Base-by-base conservation (phyloP, 1,140 invertebrate genomes). In the Drosophila hydei region DNA sequence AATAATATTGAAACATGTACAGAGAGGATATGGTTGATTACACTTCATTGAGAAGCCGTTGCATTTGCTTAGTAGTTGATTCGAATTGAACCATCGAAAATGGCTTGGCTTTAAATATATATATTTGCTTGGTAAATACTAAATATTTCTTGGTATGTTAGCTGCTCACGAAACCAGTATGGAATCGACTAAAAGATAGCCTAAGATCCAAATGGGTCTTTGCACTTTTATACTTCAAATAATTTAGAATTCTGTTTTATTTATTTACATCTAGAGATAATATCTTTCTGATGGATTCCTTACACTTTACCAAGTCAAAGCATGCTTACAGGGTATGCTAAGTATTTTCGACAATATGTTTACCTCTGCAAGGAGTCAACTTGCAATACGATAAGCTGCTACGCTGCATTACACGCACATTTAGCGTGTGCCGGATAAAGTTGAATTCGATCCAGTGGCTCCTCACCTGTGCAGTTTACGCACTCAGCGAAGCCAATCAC, bases 401-500 rank as follows among this genome's bases (percentile, higher is more conserved):
- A 50, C 51, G 54, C 52, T 72, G 69, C 69, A 71, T 69, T 70
- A 55, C 40, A 70, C 67, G 68, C 69, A 72, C 56, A 72, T 55
- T 71, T 43, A 18, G 7, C 45, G 43, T 33, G 18, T 33, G 54
- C 25, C 16, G 18, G 45, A 33, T 52, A 25, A 64, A 47, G 51
- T 16, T 55, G 16, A 27, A 14, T 2, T 23, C 16, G 21, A 54
- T 25, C 16, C 48, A 43, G 50, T 38, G 55, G 62, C 25, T 70
- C 51, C 21, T 65, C 47, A 59, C 61, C 62, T 72, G 69, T 38
- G 25, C 62, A 42, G 19, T 55, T 78, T 67, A 81, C 81, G 83
- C 81, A 87, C 68, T 81, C 70, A 48, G 59, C 45, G 45, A 85
- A 59, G 81, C 81, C 81, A 85, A 85, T 87, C 81, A 85, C 81